phyloP scores from a whole-genome alignment of 1,140 invertebrate genomes.

The Streblospio benedicti region DNA sequence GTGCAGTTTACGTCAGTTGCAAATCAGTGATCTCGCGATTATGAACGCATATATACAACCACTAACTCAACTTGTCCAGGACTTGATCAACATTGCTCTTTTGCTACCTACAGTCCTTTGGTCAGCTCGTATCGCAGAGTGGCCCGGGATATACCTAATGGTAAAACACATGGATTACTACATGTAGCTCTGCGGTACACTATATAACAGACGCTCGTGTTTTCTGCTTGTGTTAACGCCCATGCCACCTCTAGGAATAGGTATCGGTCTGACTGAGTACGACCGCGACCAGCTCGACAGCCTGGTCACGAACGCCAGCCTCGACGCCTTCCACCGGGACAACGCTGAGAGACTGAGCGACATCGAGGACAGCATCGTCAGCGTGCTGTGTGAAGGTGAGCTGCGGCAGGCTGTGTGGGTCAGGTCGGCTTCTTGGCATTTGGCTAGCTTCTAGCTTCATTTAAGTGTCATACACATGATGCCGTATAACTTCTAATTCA shows the following conservation, averaged over 20 bases:
- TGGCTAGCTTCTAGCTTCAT: too few species aligned
- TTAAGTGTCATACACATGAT: background rate
- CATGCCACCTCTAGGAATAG: conserved; percentile 3
- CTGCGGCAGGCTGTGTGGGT: background rate
- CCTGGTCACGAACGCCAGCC: background rate
- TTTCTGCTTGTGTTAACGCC: background rate
- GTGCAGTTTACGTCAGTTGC: background rate
- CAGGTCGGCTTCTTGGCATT: too few species aligned
- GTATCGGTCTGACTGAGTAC: background rate
- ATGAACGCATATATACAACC: too few species aligned
- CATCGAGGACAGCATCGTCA: conserved; percentile 3
- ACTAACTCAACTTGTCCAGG: too few species aligned
- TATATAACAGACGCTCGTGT: too few species aligned
- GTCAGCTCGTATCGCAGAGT: too few species aligned
- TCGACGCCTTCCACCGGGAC: background rate
- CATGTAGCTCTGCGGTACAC: too few species aligned
- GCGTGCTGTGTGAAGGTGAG: conserved; percentile 11
- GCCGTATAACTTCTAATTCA: background rate
- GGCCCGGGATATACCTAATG: too few species aligned
- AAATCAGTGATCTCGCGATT: background rate
- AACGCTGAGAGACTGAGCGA: background rate
- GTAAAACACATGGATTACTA: too few species aligned
- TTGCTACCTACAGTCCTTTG: too few species aligned
- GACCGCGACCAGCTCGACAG: conserved; percentile 2
- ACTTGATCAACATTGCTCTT: too few species aligned